Percentiles rank a stretch among this genome's conserved stretches.
These are phyloP conservation scores for Archilochus colubris DNA, from an alignment of 2,113 vertebrate species.

Conservation along the genomic window DNA sequence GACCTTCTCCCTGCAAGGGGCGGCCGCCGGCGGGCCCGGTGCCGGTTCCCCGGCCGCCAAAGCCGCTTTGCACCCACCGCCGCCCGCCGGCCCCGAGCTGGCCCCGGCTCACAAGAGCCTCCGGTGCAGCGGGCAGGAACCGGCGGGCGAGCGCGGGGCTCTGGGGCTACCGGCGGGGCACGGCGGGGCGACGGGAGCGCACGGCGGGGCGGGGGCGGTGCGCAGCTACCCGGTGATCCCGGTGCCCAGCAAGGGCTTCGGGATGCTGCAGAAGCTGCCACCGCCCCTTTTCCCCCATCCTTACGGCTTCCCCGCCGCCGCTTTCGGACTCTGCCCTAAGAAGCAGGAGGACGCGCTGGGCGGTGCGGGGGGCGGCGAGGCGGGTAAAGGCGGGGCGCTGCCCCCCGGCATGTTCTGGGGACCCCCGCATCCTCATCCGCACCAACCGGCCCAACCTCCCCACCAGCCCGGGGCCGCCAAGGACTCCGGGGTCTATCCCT, in stretches of 20 bases:
- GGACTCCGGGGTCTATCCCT: constrained; percentile 85
- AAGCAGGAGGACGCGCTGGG: constrained; percentile 83
- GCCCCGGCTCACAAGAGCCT: constrained; percentile 73
- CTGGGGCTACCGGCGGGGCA: constrained; percentile 78
- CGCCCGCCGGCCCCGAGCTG: constrained; percentile 49
- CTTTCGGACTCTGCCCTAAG: constrained; percentile 92
- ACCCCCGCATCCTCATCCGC: constrained; percentile 58
- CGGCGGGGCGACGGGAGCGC: constrained; percentile 40
- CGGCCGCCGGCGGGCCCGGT: constrained; percentile 42
- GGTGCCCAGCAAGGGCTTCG: constrained; percentile 93
- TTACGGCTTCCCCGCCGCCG: constrained; percentile 86
- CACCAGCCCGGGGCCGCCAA: constrained; percentile 68
- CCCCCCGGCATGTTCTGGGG: constrained; percentile 73
- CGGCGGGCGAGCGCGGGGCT: constrained; percentile 63
- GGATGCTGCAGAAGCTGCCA: constrained; percentile 90
- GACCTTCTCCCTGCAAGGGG: constrained; percentile 85
- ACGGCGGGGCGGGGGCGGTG: constrained; percentile 71
- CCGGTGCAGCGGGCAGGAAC: constrained; percentile 69
- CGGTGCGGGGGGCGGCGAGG: constrained; percentile 53
- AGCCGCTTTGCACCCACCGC: constrained; percentile 32
- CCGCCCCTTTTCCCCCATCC: constrained; percentile 92
- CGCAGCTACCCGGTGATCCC: constrained; percentile 94
- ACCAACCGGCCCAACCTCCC: constrained; percentile 56
- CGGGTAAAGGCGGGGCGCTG: constrained; percentile 53
- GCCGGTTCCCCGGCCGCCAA: constrained; percentile 42